phyloP scores from a whole-genome alignment of 2,113 vertebrate species.

The Noctilio leporinus region DNA sequence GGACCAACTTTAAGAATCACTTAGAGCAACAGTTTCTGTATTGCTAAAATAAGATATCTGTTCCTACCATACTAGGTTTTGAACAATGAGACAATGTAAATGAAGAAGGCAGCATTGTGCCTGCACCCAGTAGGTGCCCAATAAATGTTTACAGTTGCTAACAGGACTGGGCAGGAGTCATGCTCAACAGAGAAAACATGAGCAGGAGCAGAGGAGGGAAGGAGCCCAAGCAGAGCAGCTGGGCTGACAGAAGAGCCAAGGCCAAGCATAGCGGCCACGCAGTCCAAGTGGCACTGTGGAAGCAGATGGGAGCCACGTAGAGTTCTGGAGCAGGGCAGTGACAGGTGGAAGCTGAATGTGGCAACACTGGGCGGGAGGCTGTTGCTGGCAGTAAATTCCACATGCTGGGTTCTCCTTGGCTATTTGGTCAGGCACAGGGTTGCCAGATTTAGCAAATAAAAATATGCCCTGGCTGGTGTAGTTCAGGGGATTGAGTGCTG shows the following conservation, averaged over 20 bases:
- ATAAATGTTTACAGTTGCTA: background rate
- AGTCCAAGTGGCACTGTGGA: background rate
- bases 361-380: background rate
- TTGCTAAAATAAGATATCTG: background rate
- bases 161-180: background rate
- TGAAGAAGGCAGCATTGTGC: background rate
- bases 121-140: background rate
- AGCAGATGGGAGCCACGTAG: background rate
- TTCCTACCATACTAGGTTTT: background rate
- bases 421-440: background rate
- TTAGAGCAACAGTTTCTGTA: background rate
- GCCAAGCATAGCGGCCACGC: background rate
- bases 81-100: background rate
- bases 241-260: background rate
- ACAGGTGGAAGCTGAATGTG: background rate
- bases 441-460: constrained; percentile 24
- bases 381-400: background rate
- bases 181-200: background rate
- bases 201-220: background rate
- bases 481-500: too few species aligned
- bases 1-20: background rate
- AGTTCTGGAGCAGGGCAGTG: background rate
- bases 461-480: too few species aligned
- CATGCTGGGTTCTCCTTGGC: background rate
- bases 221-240: background rate